Conservation (phyloP, 2,113 vertebrate species). For the Aphyosemion australe region DNA sequence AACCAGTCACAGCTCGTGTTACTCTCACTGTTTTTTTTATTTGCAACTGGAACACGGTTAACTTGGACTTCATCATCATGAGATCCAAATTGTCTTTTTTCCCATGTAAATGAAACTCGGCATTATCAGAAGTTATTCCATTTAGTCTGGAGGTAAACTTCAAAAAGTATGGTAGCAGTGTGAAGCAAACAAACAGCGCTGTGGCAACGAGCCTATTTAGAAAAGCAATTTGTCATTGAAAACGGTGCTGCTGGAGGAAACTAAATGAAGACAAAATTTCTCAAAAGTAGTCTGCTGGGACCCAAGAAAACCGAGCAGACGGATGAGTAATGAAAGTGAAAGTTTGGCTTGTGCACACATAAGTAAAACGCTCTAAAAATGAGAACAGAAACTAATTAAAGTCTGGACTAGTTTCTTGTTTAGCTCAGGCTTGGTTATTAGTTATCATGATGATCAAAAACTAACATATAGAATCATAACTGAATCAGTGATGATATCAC, state of each 20-base stretch:
- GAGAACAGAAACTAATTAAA: not conserved
- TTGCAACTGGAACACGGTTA: not conserved
- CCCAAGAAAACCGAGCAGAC: constrained; percentile 54
- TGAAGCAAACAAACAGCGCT: constrained; percentile 1
- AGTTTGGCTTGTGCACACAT: constrained; percentile 24
- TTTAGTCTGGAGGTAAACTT: constrained; percentile 16
- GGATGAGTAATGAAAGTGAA: constrained; percentile 55
- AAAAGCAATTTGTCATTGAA: constrained; percentile 24
- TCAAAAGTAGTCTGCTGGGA: constrained; percentile 52
- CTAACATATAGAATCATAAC: not conserved
- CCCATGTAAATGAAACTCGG: not conserved
- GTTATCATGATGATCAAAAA: too few species aligned
- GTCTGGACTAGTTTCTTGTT: not conserved
- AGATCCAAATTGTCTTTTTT: too few species aligned
- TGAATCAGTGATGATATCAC: not conserved
- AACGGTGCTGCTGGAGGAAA: constrained; percentile 22
- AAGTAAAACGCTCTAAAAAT: not conserved
- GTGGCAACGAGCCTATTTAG: constrained; percentile 11
- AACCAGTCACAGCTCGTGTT: too few species aligned
- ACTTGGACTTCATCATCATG: too few species aligned
- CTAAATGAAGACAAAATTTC: constrained; percentile 52
- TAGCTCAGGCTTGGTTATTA: too few species aligned
- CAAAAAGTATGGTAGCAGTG: constrained; percentile 15
- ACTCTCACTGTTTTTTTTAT: not conserved
- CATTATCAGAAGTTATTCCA: constrained; percentile 7